These are phyloP conservation scores for Cephus pygmeus DNA, from an alignment of 2,888 invertebrate species.

Conservation along the genomic window DNA sequence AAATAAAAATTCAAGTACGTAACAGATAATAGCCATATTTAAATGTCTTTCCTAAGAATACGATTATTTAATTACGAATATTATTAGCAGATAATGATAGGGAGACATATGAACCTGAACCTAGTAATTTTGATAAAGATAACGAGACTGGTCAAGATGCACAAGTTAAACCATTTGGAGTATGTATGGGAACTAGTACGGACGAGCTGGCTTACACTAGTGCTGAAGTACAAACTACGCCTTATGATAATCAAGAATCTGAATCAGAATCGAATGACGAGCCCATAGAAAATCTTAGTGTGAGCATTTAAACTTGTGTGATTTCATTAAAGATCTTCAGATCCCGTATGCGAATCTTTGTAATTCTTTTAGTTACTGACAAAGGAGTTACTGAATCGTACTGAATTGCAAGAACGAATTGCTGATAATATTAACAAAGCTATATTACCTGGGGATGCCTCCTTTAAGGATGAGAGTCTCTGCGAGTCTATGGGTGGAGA, in stretches of 20 bases:
- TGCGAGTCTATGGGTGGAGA: slow-evolving; percentile 43
- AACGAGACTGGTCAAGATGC: not conserved
- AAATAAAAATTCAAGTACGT: not conserved
- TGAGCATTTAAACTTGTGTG: slow-evolving; percentile 32
- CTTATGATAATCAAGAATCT: slow-evolving; percentile 50
- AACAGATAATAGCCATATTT: not conserved
- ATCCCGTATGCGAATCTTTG: not conserved
- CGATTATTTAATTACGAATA: not conserved
- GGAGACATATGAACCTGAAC: not conserved
- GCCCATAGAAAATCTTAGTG: slow-evolving; percentile 60
- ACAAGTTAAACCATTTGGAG: not conserved
- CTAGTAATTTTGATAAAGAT: not conserved
- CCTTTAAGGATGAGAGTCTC: slow-evolving; percentile 42
- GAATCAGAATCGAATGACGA: slow-evolving; percentile 50
- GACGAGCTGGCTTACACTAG: slow-evolving; percentile 53
- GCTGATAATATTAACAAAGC: slow-evolving; percentile 70
- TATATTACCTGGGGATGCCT: slow-evolving; percentile 50
- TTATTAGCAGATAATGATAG: not conserved
- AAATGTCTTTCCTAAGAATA: not conserved
- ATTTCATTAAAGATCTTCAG: not conserved
- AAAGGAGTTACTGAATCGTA: slow-evolving; percentile 67
- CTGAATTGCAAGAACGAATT: slow-evolving; percentile 69
- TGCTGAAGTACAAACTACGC: slow-evolving; percentile 57
- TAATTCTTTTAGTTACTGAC: slow-evolving; percentile 59
- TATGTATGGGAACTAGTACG: slow-evolving; percentile 48